These are phyloP conservation scores for Clangula hyemalis DNA, from an alignment of 2,797 vertebrate genomes.

Conservation along the genomic window DNA sequence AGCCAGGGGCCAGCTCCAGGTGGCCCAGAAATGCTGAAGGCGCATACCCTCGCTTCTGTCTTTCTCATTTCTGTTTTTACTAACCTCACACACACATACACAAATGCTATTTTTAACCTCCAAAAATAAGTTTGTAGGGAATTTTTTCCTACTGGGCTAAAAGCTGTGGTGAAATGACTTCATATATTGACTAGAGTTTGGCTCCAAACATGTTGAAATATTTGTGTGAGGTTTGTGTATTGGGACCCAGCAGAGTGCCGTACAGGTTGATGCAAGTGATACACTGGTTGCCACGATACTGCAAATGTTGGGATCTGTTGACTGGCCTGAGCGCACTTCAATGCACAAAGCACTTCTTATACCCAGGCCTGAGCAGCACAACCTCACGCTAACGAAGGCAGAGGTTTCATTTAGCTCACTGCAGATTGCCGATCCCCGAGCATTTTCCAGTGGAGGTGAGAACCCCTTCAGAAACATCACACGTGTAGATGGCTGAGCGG, in stretches of 20 bases:
- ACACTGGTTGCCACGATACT: neutral
- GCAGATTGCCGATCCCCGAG: neutral
- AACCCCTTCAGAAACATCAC: neutral
- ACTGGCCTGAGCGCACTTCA: neutral
- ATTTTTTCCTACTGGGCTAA: constrained; percentile 32
- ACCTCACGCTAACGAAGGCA: neutral
- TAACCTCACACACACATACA: neutral
- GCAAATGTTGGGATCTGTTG: neutral
- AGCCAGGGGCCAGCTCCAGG: neutral
- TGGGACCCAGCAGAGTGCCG: neutral
- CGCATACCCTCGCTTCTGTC: neutral
- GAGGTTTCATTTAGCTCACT: constrained; percentile 1
- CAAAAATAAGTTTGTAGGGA: neutral
- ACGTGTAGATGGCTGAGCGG: fast-evolving
- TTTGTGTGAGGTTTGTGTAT: constrained; percentile 37
- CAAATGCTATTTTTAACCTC: constrained; percentile 24
- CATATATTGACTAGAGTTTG: constrained; percentile 37
- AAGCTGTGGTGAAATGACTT: constrained; percentile 30
- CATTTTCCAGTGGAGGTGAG: neutral
- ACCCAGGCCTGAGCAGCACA: fast-evolving
- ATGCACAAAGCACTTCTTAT: constrained; percentile 33
- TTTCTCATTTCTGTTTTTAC: constrained; percentile 56
- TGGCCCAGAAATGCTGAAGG: neutral
- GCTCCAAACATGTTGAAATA: constrained; percentile 36
- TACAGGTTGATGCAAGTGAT: constrained; percentile 13